A percentile compares a stretch with the other conserved stretches of the same genome.
Evolutionary conservation across 2,113 vertebrate species (phyloP).

Genomic region (Aspiorhynchus laticeps): DNA sequence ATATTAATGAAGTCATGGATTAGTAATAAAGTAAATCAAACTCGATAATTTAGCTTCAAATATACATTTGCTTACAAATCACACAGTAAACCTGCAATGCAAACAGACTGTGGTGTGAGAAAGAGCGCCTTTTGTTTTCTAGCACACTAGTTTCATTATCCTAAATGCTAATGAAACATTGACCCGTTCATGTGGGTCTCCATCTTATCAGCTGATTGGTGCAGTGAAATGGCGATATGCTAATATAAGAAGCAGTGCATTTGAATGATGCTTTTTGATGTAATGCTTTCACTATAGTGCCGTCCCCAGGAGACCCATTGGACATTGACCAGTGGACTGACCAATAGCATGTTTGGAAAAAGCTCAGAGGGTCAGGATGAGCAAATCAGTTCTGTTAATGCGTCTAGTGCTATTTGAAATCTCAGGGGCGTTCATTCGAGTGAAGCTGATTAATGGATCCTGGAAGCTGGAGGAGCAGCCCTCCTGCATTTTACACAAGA

Average conservation of each 20-base stretch:
- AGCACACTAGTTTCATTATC: conserved; percentile 47
- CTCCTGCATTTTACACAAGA: conserved; percentile 23
- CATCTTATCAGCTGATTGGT: conserved; percentile 46
- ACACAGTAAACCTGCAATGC: not conserved
- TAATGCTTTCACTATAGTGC: conserved; percentile 39
- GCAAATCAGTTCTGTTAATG: conserved; percentile 36
- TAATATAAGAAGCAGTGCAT: conserved; percentile 6
- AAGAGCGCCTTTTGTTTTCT: conserved; percentile 39
- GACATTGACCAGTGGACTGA: conserved; percentile 1
- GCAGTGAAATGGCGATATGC: conserved; percentile 22
- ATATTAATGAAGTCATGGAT: not conserved
- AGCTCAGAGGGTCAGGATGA: conserved; percentile 30
- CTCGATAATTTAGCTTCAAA: not conserved
- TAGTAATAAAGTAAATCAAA: not conserved
- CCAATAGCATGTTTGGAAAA: conserved; percentile 18
- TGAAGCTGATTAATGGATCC: conserved; percentile 36
- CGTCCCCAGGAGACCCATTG: conserved; percentile 21
- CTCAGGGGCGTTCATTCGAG: conserved; percentile 28
- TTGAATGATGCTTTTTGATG: conserved; percentile 50
- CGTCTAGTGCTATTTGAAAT: conserved; percentile 28
- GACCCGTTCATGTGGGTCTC: conserved; percentile 20
- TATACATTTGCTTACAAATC: conserved; percentile 16
- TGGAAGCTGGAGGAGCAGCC: not conserved
- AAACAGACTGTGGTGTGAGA: conserved; percentile 3
- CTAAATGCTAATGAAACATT: conserved; percentile 43